Percentiles rank a stretch among this genome's conserved stretches.
These are phyloP conservation scores for Artibeus lituratus DNA, from an alignment of 2,797 vertebrate genomes.

Conservation along the genomic window DNA sequence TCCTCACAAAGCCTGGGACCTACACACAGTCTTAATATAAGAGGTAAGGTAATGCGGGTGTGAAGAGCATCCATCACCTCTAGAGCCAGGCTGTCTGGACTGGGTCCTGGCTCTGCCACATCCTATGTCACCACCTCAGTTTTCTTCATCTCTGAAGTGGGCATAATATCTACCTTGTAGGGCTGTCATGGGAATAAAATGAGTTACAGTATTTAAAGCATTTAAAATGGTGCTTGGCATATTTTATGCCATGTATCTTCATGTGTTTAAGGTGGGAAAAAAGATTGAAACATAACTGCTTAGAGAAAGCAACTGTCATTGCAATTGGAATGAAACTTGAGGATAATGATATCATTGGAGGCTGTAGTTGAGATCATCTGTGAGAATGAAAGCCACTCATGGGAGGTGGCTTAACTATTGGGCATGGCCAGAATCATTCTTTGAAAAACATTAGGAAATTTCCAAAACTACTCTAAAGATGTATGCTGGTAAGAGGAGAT, in stretches of 20 bases:
- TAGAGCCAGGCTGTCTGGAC: neutral
- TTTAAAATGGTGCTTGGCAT: neutral
- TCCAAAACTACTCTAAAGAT: neutral
- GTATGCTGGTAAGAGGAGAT: neutral
- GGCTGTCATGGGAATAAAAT: neutral
- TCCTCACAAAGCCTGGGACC: neutral
- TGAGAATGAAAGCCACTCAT: neutral
- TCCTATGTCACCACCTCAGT: neutral
- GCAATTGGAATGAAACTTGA: conserved; percentile 42
- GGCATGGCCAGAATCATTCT: neutral
- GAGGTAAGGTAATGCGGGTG: neutral
- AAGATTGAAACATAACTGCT: neutral
- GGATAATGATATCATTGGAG: neutral
- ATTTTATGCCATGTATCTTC: neutral
- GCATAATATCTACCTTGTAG: neutral
- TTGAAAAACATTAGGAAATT: neutral
- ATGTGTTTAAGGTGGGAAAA: neutral
- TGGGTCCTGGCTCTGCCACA: neutral
- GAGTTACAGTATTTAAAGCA: neutral
- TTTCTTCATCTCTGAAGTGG: neutral
- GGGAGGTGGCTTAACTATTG: neutral
- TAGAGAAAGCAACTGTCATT: neutral
- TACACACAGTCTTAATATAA: neutral
- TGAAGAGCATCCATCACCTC: neutral
- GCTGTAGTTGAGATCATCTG: neutral